A percentile compares a stretch with the other conserved stretches of the same genome.
Conservation (phyloP, 92 coral and sea anemone genomes). For the Chrysogorgia sp. region DNA sequence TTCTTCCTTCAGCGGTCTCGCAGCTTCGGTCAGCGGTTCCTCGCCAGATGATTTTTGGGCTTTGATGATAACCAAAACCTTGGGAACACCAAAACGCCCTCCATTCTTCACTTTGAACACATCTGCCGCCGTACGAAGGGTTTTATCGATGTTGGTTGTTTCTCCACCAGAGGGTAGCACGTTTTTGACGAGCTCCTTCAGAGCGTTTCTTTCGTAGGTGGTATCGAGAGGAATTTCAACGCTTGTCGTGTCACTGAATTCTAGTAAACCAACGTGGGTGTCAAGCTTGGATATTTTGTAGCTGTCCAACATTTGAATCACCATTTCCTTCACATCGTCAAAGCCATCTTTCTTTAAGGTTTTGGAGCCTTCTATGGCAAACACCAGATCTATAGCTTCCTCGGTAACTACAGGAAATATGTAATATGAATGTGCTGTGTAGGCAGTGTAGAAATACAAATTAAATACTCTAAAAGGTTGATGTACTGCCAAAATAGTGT, state of each 20-base stretch:
- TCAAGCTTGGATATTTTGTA: slow-evolving; percentile 71
- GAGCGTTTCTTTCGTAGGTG: slow-evolving; percentile 4
- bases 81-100: slow-evolving; percentile 59
- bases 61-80: slow-evolving; percentile 62
- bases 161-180: slow-evolving; percentile 26
- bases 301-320: slow-evolving; percentile 54
- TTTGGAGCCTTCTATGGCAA: slow-evolving; percentile 79
- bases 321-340: slow-evolving; percentile 64
- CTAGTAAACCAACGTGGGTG: slow-evolving; percentile 75
- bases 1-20: slow-evolving; percentile 58
- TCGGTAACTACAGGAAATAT: not conserved
- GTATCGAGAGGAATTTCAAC: slow-evolving; percentile 43
- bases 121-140: slow-evolving; percentile 9
- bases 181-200: slow-evolving; percentile 8
- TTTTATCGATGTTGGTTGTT: slow-evolving; percentile 15
- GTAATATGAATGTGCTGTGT: not conserved
- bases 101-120: slow-evolving; percentile 30
- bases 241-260: slow-evolving; percentile 67
- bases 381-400: slow-evolving; percentile 62
- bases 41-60: slow-evolving; percentile 54
- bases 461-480: no score
- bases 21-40: slow-evolving; percentile 58
- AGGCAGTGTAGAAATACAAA: no score
- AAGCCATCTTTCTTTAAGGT: slow-evolving; percentile 67
- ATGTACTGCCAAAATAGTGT: no score